Base-by-base conservation (phyloP, 2,797 vertebrate species). In the Crax fasciolata region DNA sequence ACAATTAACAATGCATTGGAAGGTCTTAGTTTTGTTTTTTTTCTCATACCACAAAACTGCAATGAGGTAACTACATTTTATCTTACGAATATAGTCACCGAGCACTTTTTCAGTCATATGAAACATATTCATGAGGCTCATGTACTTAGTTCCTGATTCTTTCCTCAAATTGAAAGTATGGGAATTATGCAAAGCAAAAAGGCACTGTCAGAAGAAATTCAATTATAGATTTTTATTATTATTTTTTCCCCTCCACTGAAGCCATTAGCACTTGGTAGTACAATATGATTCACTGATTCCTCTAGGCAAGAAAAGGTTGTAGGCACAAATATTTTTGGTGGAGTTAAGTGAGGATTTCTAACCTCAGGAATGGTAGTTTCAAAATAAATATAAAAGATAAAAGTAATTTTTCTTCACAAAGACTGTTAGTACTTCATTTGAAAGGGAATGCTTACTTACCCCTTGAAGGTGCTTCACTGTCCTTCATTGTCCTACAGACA, bases 181-280 rank as follows among this genome's bases (percentile, higher is more conserved):
- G 6, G 51, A 85, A 81, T 63, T 71, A 90, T 19, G 73, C 32
- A 78, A 88, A 91, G 62, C 20, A 39, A 38, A 71, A 46, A 83
- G 49, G 63, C 19, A 77, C 79, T 86, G 76, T 90, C 76, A 75
- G 24, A 88, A 91, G 4, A 28, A 88, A 93, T 93, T 88, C 5
- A 1, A 5, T 65, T 75, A 43, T 21, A 49, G 17, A 65, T 84
- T 52, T 80, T 87, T 55, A 7, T 10, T 57, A 58, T 61, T 17
- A 24, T 80, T 80, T 70, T 20, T 61, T 89, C 82, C 15, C 8
- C n/a, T 74, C 27, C 44, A 57, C 43, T 71, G 46, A 80, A 86
- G 62, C 35, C 66, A 68, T 86, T 93, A 94, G 15, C 66, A 71
- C 83, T 94, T 90, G 87, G 77, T 91, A 93, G 79, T 77, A n/a